Evolutionary conservation across 1,140 invertebrate genomes (phyloP), one percentile per base, ranked within the genome.

Genomic region (Nautilus pompilius): DNA sequence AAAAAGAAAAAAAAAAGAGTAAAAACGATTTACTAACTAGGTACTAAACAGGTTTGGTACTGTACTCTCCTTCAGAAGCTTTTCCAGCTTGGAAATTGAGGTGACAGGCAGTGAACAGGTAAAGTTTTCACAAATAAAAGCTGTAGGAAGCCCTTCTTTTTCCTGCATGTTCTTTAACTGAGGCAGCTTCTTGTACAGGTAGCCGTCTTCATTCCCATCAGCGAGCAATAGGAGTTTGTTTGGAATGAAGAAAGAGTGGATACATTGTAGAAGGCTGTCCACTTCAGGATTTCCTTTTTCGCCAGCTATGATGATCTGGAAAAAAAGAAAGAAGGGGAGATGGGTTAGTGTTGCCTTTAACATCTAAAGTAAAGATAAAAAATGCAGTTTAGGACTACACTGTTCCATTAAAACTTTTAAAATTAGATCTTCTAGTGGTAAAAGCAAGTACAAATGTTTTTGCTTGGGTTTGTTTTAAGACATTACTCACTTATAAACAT

Each of bases 111-210:
- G 82, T 1, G 88, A 89, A 74, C 93, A 95, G 10, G 88, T 85
- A 67, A 88, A 89, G 72, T 91, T 88, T 48, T 89, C 87, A 79
- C 93, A 95, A 20, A 94, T 90, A 76, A 91, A 93, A 10, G 89
- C 92, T 0, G 89, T 88, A 1, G 91, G 87, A 60, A 85, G 64
- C 78, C 81, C 83, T 69, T 87, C 80, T 58, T 85, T 82, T 46
- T 70, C 73, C 57, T 65, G 76, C 22, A 77, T 63, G 3, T 65
- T 65, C 22, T 68, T 56, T 22, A 78, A 51, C 80, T 63, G 74
- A 62, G 86, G 85, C 15, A 72, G n/a, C 29, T 64, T 63, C 4
- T 55, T 58, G 6, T 36, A 49, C 30, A 77, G 60, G 57, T 69
- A 75, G 10, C 55, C 62, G 17, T 71, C 60, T 28, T 60, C 49